Conservation (phyloP, 2,113 vertebrate species). For the Fukomys damarensis region DNA sequence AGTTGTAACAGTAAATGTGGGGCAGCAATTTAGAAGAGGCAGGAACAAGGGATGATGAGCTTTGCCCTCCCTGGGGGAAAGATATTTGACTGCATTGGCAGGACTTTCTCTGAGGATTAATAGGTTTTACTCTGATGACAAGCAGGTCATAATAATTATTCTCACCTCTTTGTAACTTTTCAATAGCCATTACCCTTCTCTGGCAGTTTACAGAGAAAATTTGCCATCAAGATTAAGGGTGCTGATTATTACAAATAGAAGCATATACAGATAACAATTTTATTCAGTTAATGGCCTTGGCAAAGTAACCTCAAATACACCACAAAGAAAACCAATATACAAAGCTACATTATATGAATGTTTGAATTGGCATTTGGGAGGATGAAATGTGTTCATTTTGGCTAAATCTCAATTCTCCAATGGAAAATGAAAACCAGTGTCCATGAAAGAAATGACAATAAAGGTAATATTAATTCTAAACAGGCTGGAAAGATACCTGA, state of each 20-base stretch:
- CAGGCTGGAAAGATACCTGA: background rate
- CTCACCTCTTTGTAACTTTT: slow-evolving; percentile 56
- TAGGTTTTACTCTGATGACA: slow-evolving; percentile 44
- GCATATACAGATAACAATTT: slow-evolving; percentile 56
- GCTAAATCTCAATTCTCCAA: background rate
- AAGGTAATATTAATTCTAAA: background rate
- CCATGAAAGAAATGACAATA: background rate
- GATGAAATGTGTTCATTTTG: background rate
- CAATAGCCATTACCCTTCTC: slow-evolving; percentile 29
- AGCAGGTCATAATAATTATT: slow-evolving; percentile 61
- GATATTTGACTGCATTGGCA: background rate
- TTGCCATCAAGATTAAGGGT: slow-evolving; percentile 57
- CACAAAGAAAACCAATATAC: slow-evolving; percentile 13
- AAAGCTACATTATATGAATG: background rate
- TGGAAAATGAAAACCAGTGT: background rate
- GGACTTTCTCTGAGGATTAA: slow-evolving; percentile 44
- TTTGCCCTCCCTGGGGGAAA: slow-evolving; percentile 6
- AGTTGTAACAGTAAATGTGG: background rate
- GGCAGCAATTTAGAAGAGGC: slow-evolving; percentile 4
- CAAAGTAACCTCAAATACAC: slow-evolving; percentile 49
- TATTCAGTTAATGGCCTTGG: slow-evolving; percentile 61
- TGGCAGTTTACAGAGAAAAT: slow-evolving; percentile 41
- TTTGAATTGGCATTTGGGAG: slow-evolving; percentile 19
- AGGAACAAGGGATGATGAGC: background rate
- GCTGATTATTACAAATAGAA: slow-evolving; percentile 59